These are phyloP conservation scores for Apotomis betuletana DNA, from an alignment of 2,888 invertebrate genomes.

Conservation along the genomic window DNA sequence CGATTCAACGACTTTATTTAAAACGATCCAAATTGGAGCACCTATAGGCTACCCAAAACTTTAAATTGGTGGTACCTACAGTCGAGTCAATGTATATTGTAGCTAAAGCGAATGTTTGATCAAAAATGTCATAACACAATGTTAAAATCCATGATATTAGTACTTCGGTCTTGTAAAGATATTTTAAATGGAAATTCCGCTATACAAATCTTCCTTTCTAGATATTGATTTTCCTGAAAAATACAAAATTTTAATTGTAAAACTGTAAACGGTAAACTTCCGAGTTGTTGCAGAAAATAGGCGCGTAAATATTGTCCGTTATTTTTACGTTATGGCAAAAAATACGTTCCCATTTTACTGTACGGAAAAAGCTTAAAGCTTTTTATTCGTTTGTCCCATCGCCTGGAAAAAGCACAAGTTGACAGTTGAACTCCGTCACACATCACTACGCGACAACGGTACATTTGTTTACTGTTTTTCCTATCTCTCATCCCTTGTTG, in stretches of 20 bases:
- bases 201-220: no score
- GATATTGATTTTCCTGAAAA: neutral
- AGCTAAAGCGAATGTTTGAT: no score
- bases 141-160: no score
- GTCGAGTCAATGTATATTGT: no score
- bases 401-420: conserved; percentile 28
- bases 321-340: neutral
- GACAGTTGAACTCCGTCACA: conserved; percentile 28
- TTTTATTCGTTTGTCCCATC: conserved; percentile 15
- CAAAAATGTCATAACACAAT: no score
- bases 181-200: no score
- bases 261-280: neutral
- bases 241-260: neutral
- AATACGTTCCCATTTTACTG: neutral
- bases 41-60: conserved; percentile 30
- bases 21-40: conserved; percentile 10
- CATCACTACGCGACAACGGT: conserved; percentile 25
- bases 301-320: neutral
- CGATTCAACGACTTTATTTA: conserved; percentile 18
- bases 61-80: conserved; percentile 38
- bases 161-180: no score
- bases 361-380: neutral
- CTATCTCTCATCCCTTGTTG: conserved; percentile 16
- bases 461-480: conserved; percentile 28
- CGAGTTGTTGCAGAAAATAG: neutral